Evolutionary conservation across 2,113 vertebrate genomes (phyloP).

Genomic region (Oryzias curvinotus): DNA sequence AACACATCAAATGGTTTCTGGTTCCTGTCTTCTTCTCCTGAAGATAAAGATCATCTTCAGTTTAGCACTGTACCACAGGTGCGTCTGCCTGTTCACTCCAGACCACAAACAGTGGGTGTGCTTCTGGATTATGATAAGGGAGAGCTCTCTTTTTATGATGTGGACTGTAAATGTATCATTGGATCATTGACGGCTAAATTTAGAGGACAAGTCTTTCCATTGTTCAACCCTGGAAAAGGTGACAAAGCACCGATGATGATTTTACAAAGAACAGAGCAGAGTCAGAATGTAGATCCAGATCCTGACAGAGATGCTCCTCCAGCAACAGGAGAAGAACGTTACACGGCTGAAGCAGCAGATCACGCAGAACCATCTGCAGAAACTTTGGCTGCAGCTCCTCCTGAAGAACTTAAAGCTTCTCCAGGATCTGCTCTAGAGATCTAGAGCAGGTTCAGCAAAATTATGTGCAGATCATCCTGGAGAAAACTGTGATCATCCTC

Average conservation of each 20-base stretch:
- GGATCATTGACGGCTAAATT: conserved; percentile 30
- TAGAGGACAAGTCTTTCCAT: conserved; percentile 41
- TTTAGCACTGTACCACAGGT: conserved; percentile 33
- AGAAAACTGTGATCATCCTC: too few species aligned
- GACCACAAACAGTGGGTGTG: conserved; percentile 49
- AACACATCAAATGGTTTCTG: conserved; percentile 45
- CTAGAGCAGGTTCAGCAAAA: too few species aligned
- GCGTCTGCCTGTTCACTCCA: neutral
- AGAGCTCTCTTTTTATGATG: conserved; percentile 61
- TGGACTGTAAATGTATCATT: conserved; percentile 17
- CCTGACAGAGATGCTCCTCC: neutral
- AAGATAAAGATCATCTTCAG: neutral
- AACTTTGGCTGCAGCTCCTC: too few species aligned
- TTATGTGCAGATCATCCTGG: too few species aligned
- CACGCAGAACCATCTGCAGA: too few species aligned
- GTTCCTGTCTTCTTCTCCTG: conserved; percentile 57
- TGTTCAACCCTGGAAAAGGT: conserved; percentile 66
- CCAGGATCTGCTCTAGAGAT: too few species aligned
- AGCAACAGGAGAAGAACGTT: neutral
- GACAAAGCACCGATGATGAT: neutral
- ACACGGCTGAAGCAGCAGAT: neutral
- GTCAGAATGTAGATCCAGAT: neutral
- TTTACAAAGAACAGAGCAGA: neutral
- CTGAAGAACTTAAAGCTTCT: too few species aligned
- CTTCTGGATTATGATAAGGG: conserved; percentile 41